Conservation (phyloP, 2,797 vertebrate genomes). For the Discoglossus pictus region DNA sequence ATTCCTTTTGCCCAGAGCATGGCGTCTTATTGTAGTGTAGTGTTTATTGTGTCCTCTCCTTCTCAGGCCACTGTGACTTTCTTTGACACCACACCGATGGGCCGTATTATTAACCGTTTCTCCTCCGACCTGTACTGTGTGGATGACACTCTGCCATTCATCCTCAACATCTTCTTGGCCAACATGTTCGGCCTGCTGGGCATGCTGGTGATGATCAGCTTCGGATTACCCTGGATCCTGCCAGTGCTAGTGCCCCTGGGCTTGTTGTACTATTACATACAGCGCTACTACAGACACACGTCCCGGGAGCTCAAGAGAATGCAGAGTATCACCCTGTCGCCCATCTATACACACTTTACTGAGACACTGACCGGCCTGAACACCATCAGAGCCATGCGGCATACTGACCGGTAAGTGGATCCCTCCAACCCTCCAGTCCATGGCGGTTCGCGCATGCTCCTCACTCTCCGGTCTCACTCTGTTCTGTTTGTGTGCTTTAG, state of each 20-base stretch:
- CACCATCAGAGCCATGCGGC: conserved; percentile 82
- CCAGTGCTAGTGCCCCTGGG: conserved; percentile 79
- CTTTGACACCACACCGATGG: conserved; percentile 87
- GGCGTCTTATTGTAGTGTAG: too few species aligned
- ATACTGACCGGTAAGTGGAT: conserved; percentile 74
- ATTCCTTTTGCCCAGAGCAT: too few species aligned
- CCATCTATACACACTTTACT: conserved; percentile 91
- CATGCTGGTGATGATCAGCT: conserved; percentile 83
- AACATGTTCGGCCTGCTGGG: conserved; percentile 80
- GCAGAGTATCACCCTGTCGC: conserved; percentile 87
- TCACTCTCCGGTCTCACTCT: background rate
- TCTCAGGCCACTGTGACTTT: conserved; percentile 85
- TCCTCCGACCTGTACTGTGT: conserved; percentile 88
- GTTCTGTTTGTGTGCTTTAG: conserved; percentile 66
- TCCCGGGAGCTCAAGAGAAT: conserved; percentile 92
- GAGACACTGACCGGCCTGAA: conserved; percentile 88
- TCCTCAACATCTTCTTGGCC: conserved; percentile 91
- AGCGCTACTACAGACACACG: conserved; percentile 84
- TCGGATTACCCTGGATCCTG: conserved; percentile 86
- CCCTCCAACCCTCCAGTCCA: too few species aligned
- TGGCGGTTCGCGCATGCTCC: background rate
- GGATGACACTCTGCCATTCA: conserved; percentile 90
- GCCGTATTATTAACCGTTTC: conserved; percentile 91
- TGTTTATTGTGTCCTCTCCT: too few species aligned
- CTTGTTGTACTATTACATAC: conserved; percentile 78